Base-by-base conservation (phyloP, 2,113 vertebrate genomes). In the Spea multiplicata region DNA sequence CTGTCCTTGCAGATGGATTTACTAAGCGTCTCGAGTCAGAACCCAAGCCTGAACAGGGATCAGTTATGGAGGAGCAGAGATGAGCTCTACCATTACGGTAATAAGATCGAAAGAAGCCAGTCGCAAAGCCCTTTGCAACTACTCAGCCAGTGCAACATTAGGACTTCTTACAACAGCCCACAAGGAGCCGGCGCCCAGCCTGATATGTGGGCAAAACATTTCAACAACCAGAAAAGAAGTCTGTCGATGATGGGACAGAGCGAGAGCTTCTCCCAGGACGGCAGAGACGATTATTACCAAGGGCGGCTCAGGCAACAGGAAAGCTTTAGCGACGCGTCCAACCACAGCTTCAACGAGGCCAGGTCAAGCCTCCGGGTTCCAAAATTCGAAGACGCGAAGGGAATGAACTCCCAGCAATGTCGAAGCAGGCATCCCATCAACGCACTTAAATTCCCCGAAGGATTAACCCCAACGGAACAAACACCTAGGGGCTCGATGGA, bases 1-100 rank as follows among this genome's bases (percentile, higher is more conserved):
- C 93, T 99, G 66, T 99, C 97, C 3, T 84, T 98, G 82, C 97
- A 99, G 88, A 99, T 99, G 97, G 97, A 99, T 83, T 88, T 99
- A 85, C 93, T 99, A 71, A 99, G 97, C 86, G 92, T 99, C 76
- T 95, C 97, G 81, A 97, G 97, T 86, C 96, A 99, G 86, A 96
- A 96, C 0, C 93, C 95, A 0, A 98, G 97, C 87, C 92, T 99
- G 86, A 96, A 91, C 82, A 91, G 96, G n/a, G 95, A 99, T 72
- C 94, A 95, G 1, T 81, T 95, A 12, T 99, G 97, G 97, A 92
- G 96, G 84, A 94, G 88, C 89, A 88, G 96, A 67, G 88, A 91
- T 0, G 94, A 97, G 55, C 86, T 90, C 57, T 96, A 94, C 72
- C 89, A 90, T 45, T 97, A 95, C 0, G 95, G 95, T 55, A 87